Conservation (phyloP, 1,140 invertebrate genomes). For the Drosophila cardini region DNA sequence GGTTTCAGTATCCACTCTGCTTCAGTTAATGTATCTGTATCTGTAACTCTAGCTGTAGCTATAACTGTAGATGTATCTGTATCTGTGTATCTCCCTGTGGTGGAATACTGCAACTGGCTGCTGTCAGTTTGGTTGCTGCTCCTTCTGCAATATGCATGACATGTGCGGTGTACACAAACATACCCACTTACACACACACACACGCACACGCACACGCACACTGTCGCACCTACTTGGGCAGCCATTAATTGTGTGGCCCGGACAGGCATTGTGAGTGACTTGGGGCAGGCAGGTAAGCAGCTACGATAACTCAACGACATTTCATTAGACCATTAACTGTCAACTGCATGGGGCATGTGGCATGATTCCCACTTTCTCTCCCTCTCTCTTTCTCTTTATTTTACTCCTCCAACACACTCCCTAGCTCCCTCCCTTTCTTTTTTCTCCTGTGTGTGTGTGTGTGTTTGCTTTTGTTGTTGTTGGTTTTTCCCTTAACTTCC, state of each 20-base stretch:
- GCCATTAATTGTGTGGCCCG: conserved; percentile 56
- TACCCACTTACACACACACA: conserved; percentile 20
- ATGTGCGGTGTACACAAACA: conserved; percentile 24
- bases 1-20: not conserved
- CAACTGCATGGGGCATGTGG: conserved; percentile 54
- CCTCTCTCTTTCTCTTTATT: not conserved
- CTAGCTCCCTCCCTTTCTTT: not conserved
- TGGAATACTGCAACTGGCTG: conserved; percentile 39
- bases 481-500: conserved; percentile 23
- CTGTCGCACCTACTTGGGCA: conserved; percentile 15
- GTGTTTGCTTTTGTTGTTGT: conserved; percentile 12
- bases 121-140: conserved; percentile 16
- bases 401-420: not conserved
- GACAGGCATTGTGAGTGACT: conserved; percentile 38
- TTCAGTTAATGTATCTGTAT: conserved; percentile 7
- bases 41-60: not conserved
- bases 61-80: conserved; percentile 16
- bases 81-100: conserved; percentile 3
- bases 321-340: conserved; percentile 80
- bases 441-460: not conserved
- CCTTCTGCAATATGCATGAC: conserved; percentile 44
- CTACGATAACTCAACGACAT: conserved; percentile 74
- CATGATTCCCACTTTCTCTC: not conserved
- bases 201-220: conserved; percentile 15
- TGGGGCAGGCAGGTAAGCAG: conserved; percentile 51